A percentile compares a stretch with the other conserved stretches of the same genome.
These are phyloP conservation scores for Tromatobia lineatoria DNA, from an alignment of 2,888 invertebrate genomes.

Conservation along the genomic window DNA sequence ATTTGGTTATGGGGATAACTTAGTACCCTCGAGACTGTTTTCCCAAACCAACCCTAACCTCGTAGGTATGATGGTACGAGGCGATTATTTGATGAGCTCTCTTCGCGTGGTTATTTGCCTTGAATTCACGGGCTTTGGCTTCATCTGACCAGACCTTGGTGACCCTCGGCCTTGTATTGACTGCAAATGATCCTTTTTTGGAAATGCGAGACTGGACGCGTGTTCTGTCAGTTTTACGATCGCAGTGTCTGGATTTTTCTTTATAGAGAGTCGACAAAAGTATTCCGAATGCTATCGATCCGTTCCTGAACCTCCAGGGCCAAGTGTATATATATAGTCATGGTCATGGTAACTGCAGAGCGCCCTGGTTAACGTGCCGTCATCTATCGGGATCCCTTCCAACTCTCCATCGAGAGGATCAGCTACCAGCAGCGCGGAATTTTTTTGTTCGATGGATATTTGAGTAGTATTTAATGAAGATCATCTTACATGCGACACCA, in stretches of 20 bases:
- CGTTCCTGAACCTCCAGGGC: slow-evolving; percentile 23
- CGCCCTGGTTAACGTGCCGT: slow-evolving; percentile 74
- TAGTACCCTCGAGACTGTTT: slow-evolving; percentile 31
- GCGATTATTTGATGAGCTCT: slow-evolving; percentile 45
- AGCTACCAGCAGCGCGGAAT: slow-evolving; percentile 45
- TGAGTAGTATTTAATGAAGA: slow-evolving; percentile 41
- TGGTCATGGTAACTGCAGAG: slow-evolving; percentile 40
- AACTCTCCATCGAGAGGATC: slow-evolving; percentile 70
- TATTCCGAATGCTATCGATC: slow-evolving; percentile 40
- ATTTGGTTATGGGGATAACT: slow-evolving; percentile 44
- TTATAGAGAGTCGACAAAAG: not conserved
- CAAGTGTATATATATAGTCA: slow-evolving; percentile 28
- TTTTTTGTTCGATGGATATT: slow-evolving; percentile 49
- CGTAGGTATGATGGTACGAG: slow-evolving; percentile 8
- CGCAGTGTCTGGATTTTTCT: not conserved
- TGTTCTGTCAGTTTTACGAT: slow-evolving; percentile 34
- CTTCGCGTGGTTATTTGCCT: slow-evolving; percentile 4
- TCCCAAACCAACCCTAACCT: slow-evolving; percentile 9
- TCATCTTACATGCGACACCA: too few species aligned
- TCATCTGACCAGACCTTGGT: slow-evolving; percentile 2
- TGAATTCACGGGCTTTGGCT: slow-evolving; percentile 8
- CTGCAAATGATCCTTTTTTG: not conserved
- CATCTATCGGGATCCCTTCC: slow-evolving; percentile 76
- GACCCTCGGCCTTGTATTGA: not conserved
- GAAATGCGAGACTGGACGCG: not conserved